A percentile compares a stretch with the other conserved stretches of the same genome.
Evolutionary conservation across 2,888 invertebrate species (phyloP).

Genomic region (Marasmarcha lunaedactyla): DNA sequence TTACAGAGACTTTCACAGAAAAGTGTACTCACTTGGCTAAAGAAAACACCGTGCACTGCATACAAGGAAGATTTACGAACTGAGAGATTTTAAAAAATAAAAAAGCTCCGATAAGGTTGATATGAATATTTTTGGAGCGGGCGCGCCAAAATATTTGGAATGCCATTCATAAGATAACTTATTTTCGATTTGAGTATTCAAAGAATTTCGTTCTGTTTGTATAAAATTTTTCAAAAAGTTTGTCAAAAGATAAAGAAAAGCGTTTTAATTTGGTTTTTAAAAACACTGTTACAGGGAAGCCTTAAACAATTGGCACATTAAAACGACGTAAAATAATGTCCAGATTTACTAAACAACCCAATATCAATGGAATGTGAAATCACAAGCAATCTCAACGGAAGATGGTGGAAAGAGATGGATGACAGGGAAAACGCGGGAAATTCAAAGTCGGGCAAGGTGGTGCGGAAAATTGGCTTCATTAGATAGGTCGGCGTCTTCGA

Average conservation of each 20-base stretch:
- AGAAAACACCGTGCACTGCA: conserved; percentile 33
- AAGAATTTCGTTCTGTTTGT: no score
- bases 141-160: no score
- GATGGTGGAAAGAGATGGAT: conserved; percentile 57
- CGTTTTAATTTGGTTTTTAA: no score
- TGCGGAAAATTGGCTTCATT: conserved; percentile 67
- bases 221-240: no score
- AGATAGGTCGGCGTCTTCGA: conserved; percentile 41
- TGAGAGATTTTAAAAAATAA: conserved; percentile 8
- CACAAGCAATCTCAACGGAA: conserved; percentile 49
- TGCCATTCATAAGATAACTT: no score
- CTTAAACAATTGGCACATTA: no score
- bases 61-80: conserved; percentile 31
- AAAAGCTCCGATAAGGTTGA: conserved; percentile 17
- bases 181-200: no score
- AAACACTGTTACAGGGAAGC: no score
- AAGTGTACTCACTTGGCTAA: conserved; percentile 26
- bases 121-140: conserved; percentile 14
- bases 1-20: conserved; percentile 39
- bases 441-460: conserved; percentile 60
- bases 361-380: conserved; percentile 3
- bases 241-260: no score
- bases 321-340: no score
- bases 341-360: no score
- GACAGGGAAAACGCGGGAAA: conserved; percentile 61